Evolutionary conservation across 2,797 vertebrate genomes (phyloP).

Genomic region (Poecilia gillii): DNA sequence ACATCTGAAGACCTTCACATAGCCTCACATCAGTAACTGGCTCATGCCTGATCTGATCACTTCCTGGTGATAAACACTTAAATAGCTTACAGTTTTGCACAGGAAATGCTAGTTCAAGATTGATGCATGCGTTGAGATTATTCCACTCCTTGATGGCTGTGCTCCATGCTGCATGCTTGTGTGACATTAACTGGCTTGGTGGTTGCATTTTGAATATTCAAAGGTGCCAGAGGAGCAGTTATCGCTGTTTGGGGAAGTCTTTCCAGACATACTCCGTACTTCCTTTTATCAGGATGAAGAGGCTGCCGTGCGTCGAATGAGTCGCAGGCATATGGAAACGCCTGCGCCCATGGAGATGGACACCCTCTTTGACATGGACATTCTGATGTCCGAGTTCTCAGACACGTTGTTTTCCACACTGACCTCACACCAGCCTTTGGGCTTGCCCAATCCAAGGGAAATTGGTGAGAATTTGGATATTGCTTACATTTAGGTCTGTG

Average conservation of each 20-base stretch:
- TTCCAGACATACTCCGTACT: constrained; percentile 85
- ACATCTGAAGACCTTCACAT: background rate
- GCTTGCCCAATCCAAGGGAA: constrained; percentile 93
- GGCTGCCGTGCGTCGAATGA: constrained; percentile 67
- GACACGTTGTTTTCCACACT: constrained; percentile 97
- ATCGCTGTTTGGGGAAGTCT: constrained; percentile 84
- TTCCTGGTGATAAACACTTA: background rate
- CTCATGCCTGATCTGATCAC: background rate
- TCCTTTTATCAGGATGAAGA: constrained; percentile 93
- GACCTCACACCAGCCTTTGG: constrained; percentile 90
- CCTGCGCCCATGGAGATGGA: constrained; percentile 97
- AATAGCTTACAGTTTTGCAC: background rate
- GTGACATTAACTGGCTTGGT: constrained; percentile 69
- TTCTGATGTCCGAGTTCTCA: constrained; percentile 96
- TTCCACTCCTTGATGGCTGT: constrained; percentile 21
- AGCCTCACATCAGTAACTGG: background rate
- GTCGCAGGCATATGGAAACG: constrained; percentile 83
- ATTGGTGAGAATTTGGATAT: constrained; percentile 83
- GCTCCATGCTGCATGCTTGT: constrained; percentile 58
- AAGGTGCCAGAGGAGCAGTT: constrained; percentile 85
- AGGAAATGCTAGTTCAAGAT: constrained; percentile 3
- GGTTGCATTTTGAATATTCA: constrained; percentile 73
- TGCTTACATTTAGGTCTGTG: background rate
- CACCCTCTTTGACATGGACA: constrained; percentile 92
- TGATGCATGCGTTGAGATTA: constrained; percentile 8